phyloP scores from a whole-genome alignment of 2,113 vertebrate genomes.

The Rhipidura dahli region DNA sequence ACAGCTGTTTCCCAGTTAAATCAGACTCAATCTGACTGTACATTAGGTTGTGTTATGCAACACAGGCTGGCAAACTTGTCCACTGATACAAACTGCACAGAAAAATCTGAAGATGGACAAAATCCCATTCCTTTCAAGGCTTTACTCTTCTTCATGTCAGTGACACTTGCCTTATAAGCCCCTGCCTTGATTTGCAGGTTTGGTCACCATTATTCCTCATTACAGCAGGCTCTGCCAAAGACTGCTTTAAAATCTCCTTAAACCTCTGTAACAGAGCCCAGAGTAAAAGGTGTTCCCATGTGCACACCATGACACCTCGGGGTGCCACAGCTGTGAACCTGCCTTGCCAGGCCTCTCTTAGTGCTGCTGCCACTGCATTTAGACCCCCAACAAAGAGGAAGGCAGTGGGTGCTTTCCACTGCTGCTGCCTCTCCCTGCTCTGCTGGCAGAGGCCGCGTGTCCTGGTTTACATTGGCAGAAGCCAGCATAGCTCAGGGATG shows the following conservation, averaged over 20 bases:
- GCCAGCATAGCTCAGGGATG: constrained; percentile 53
- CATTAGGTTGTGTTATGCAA: constrained; percentile 8
- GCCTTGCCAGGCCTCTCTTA: neutral
- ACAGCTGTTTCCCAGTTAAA: constrained; percentile 33
- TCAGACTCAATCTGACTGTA: constrained; percentile 22
- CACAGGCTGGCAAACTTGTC: neutral
- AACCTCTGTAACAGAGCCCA: neutral
- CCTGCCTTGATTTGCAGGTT: neutral
- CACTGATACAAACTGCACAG: neutral
- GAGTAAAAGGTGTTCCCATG: neutral
- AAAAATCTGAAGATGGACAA: neutral
- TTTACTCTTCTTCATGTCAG: neutral
- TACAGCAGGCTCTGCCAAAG: neutral
- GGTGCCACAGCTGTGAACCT: neutral
- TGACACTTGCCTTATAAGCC: neutral
- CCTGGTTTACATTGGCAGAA: constrained; percentile 64
- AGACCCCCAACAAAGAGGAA: constrained; percentile 44
- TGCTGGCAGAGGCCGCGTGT: constrained; percentile 42
- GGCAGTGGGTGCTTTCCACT: constrained; percentile 26
- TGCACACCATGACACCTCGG: neutral
- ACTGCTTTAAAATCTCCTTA: neutral
- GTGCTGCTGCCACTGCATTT: neutral
- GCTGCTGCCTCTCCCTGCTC: constrained; percentile 36
- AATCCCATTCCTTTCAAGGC: neutral
- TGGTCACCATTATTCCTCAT: neutral